Evolutionary conservation across 2,888 invertebrate species (phyloP).

Genomic region (Spatulosminthurus flaviceps): DNA sequence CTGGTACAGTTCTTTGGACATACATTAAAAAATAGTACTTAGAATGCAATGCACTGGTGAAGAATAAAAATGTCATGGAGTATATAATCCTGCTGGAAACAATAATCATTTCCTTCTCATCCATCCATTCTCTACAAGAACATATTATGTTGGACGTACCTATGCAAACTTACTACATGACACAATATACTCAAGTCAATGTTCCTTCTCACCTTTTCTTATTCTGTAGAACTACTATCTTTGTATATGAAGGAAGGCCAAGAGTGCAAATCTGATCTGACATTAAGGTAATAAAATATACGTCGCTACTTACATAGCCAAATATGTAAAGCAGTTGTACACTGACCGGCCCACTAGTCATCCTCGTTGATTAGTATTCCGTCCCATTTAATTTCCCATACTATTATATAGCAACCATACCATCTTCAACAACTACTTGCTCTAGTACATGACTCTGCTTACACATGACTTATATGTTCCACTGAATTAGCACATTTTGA

Average conservation of each 20-base stretch:
- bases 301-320: background rate
- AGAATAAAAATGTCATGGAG: conserved; percentile 2
- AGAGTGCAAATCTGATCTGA: background rate
- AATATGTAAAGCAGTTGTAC: background rate
- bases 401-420: too few species aligned
- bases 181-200: background rate
- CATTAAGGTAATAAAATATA: background rate
- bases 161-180: too few species aligned
- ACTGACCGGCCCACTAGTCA: conserved; percentile 2
- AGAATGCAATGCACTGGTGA: background rate
- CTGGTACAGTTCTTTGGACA: too few species aligned
- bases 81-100: background rate
- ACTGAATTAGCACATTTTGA: too few species aligned
- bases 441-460: too few species aligned
- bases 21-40: too few species aligned
- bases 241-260: background rate
- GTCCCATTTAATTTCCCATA: conserved; percentile 1
- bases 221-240: too few species aligned
- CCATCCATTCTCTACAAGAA: background rate
- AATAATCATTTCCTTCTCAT: background rate
- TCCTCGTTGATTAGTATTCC: conserved; percentile 13
- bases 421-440: too few species aligned
- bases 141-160: too few species aligned
- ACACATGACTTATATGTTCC: too few species aligned
- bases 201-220: background rate